Evolutionary conservation across 2,888 invertebrate genomes (phyloP), one percentile per base, ranked within the genome.

Genomic region (Oligia strigilis): DNA sequence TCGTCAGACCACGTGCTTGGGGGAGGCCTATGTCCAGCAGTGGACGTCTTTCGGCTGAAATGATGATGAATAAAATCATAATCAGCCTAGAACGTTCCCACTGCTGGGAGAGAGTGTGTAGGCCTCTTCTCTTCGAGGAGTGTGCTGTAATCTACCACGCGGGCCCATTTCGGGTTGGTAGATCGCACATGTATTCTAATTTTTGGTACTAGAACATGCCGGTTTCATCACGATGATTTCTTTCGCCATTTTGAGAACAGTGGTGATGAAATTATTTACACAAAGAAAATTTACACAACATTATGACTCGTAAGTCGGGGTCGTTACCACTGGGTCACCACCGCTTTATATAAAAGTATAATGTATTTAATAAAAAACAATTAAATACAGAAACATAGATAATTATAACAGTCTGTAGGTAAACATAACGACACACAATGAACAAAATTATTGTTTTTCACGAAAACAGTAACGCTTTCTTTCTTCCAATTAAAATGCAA

Each of bases 401-500:
- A 40, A 72, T n/a, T 19, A 64, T 55, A 76, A 60, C n/a, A 49
- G 66, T 58, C 13, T 70, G 17, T 64, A 29, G 29, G 29, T 29
- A 60, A 78, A 73, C 43, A 9, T 81, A 66, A 84, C 71, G 64
- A 81, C 72, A 72, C 52, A 82, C 79, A 80, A 81, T 79, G 70
- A 73, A 78, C 75, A 75, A 66, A 78, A 81, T 73, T 36, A 58
- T 81, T 87, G 90, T 92, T 91, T 89, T 90, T 81, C 85, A 92
- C 83, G 88, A 88, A 89, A 90, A 89, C 90, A 90, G 83, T 90
- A 89, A 88, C 88, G 92, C 92, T 94, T 93, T 93, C 93, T 93
- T 94, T 93, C 90, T 94, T 92, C 90, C 92, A 93, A 94, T 95
- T 94, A 94, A 95, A 94, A 95, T 95, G 95, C 92, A 93, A 95